Base-by-base conservation (phyloP, 2,797 vertebrate genomes). In the Manis javanica region DNA sequence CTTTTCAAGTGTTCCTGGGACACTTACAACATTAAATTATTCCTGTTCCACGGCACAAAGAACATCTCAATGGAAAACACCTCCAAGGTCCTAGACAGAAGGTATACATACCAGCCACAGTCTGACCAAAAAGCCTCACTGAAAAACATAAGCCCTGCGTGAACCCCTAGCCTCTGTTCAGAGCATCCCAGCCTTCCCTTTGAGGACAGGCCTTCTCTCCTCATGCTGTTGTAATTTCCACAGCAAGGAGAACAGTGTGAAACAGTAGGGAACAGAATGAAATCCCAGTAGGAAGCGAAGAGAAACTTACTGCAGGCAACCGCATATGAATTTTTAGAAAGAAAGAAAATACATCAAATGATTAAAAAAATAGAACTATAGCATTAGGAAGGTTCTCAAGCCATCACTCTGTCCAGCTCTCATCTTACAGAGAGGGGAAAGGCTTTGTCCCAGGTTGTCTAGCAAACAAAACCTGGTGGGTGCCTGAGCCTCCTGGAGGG, bases 261-360 rank as follows among this genome's bases (percentile, higher is more conserved):
- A 95, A 91, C 81, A 42, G 90, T 74, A 96, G 46, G 46, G 46
- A 46, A 46, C 46, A 46, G 10, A 46, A 46, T 46, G 46, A 46
- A 82, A 83, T 19, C 63, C 72, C 90, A 87, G 81, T 46, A 95
- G 91, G 87, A 78, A 53, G 81, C 94, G 34, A 89, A 21, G 11
- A 53, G 81, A 94, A 78, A 92, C 79, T 95, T 95, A 82, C 69
- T 63, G 61, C 72, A 66, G 84, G 57, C 94, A 92, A 87, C 26
- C 69, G 93, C n/a, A 37, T 34, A 39, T 85, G 93, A 37, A 23
- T 69, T 92, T 96, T 95, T 77, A 74, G 82, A 95, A 93, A 85
- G 84, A 89, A 91, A 53, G 57, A 81, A 46, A 85, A 69, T 95
- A 53, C 59, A 95, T 84, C 75, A 92, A 59, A 49, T 77, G 69